Evolutionary conservation across 2,888 invertebrate species (phyloP), one percentile per base, ranked within the genome.

Genomic region (Portevinia maculata): DNA sequence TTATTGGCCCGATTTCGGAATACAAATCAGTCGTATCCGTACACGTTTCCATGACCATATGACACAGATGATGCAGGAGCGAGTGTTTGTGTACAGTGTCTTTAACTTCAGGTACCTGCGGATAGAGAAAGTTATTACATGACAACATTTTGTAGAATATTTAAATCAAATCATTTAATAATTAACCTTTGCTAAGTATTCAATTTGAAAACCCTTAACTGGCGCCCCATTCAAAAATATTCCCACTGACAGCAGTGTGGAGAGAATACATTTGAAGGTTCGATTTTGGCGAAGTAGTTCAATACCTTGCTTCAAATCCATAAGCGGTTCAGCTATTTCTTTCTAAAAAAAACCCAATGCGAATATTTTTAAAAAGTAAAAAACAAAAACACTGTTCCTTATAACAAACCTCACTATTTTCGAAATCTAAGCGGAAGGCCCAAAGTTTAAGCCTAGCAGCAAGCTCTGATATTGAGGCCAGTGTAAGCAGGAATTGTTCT

Each of bases 41-140:
- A 91, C 96, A 98, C 90, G 98, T 96, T 88, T 99, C 98, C 92
- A 98, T 96, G 83, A 99, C 98, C 93, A 99, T 97, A 90, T 97
- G 96, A 90, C 99, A 99, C 85, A 99, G 93, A 91, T 99, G 99
- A 91, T 99, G 98, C 79, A 99, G 93, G 79, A 99, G 92, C 5
- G 99, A 98, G 91, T 99, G 99, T 91, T 99, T 99, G 91, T 99
- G 98, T 41, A 99, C 98, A 0, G 99, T 99, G 91, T 99, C 99
- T 92, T 99, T 98, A 46, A 99, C 98, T 92, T 99, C 98, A 88
- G 98, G 98, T 87, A 98, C 97, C 92, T 88, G 4, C 7, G n/a
- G 6, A 11, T 8, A 3, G 9, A 34, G n/a, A 8, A 34, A 34
- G 39, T 17, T n/a, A 1, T 5, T 34, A 34, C 15, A 17, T 15